These are phyloP conservation scores for Nothobranchius kuhntae DNA, from an alignment of 2,113 vertebrate genomes.

Conservation along the genomic window DNA sequence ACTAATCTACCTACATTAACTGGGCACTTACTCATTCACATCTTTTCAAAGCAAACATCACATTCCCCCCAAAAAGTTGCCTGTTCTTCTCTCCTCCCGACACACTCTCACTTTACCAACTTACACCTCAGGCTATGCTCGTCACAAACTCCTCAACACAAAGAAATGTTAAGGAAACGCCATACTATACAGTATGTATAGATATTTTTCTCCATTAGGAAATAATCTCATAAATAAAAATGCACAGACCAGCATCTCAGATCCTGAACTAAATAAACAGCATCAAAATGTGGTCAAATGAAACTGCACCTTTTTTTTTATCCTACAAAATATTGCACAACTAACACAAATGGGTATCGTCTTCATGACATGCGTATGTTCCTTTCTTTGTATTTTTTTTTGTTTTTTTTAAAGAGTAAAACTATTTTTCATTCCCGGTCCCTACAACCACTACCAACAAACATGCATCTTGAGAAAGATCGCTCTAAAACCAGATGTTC, in stretches of 20 bases:
- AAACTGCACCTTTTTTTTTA: slow-evolving; percentile 53
- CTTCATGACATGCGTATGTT: slow-evolving; percentile 62
- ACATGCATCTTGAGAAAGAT: slow-evolving; percentile 56
- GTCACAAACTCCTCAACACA: slow-evolving; percentile 77
- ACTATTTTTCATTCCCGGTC: slow-evolving; percentile 5
- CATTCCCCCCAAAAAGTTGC: slow-evolving; percentile 60
- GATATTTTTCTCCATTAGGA: slow-evolving; percentile 70
- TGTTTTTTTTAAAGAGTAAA: slow-evolving; percentile 1
- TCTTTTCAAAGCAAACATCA: slow-evolving; percentile 71
- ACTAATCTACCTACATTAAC: slow-evolving; percentile 77
- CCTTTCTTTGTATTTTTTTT: slow-evolving; percentile 1
- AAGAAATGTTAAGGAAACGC: slow-evolving; percentile 70
- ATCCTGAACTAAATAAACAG: slow-evolving; percentile 55
- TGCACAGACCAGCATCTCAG: slow-evolving; percentile 77
- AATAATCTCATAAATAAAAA: slow-evolving; percentile 84
- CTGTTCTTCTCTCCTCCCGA: slow-evolving; percentile 30
- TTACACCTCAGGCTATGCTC: slow-evolving; percentile 58
- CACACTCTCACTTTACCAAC: slow-evolving; percentile 19
- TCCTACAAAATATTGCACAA: slow-evolving; percentile 86
- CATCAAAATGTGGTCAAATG: slow-evolving; percentile 65
- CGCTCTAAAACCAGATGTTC: slow-evolving; percentile 38
- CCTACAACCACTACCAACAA: slow-evolving; percentile 38
- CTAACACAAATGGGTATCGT: slow-evolving; percentile 71
- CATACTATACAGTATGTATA: slow-evolving; percentile 77
- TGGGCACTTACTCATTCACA: slow-evolving; percentile 72